These are phyloP conservation scores for Holcopasites calliopsidis DNA, from an alignment of 1,140 invertebrate genomes.

Conservation along the genomic window DNA sequence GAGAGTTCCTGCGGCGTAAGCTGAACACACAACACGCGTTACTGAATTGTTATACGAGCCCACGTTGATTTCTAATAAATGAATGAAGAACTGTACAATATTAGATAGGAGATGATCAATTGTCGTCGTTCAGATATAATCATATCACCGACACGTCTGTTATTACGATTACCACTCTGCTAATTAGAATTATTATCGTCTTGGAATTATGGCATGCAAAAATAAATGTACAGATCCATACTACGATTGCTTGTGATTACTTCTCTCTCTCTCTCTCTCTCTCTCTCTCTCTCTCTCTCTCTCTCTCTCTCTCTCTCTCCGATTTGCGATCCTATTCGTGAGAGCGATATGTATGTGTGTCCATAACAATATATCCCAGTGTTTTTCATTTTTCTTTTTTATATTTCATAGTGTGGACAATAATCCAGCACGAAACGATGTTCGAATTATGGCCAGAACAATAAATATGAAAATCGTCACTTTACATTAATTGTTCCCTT, in stretches of 20 bases:
- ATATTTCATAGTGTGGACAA: slow-evolving; percentile 23
- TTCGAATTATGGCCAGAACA: slow-evolving; percentile 8
- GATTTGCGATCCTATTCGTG: background rate
- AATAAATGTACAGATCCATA: slow-evolving; percentile 64
- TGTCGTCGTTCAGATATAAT: slow-evolving; percentile 51
- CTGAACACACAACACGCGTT: slow-evolving; percentile 10
- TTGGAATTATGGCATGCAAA: slow-evolving; percentile 39
- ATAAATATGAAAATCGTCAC: slow-evolving; percentile 14
- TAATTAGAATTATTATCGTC: slow-evolving; percentile 40
- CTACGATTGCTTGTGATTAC: background rate
- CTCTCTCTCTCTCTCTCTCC: background rate
- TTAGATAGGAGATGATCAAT: slow-evolving; percentile 54
- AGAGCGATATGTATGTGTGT: background rate
- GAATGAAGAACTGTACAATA: slow-evolving; percentile 57
- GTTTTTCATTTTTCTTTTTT: slow-evolving; percentile 3
- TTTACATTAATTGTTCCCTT: background rate
- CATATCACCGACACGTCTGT: slow-evolving; percentile 45
- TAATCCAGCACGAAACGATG: slow-evolving; percentile 8
- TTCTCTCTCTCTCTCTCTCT: background rate
- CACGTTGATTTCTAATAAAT: slow-evolving; percentile 53
- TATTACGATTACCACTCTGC: slow-evolving; percentile 33
- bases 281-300: too few species aligned
- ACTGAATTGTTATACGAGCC: slow-evolving; percentile 18
- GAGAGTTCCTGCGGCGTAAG: background rate
- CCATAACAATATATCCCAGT: background rate